Base-by-base conservation (phyloP, 2,113 vertebrate species). In the Chloropsis hardwickii region DNA sequence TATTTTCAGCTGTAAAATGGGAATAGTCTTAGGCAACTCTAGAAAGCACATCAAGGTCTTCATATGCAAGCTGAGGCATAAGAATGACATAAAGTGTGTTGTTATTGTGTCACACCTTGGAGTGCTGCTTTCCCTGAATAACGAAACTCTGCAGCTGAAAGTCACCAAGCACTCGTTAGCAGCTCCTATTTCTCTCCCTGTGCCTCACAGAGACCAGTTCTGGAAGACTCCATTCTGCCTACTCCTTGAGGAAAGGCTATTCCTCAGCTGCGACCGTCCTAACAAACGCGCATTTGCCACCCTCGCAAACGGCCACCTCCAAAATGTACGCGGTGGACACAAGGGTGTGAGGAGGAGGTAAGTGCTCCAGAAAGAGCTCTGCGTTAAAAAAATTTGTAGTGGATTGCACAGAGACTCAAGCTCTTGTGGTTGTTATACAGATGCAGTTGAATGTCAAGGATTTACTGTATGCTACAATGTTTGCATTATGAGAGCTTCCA, bases 301-400 rank as follows among this genome's bases (percentile, higher is more conserved):
- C 92, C 5, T 64, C 95, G 0, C 94, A 95, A 60, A 98, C 98
- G 42, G 95, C 98, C 85, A 98, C 98, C 7, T 97, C 98, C 90
- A 98, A 98, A 97, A 98, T 98, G 98, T 98, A 98, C 22, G 98
- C 98, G 1, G 79, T 98, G 35, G 98, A 98, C 91, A 98, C 98
- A 2, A 97, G 98, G 44, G 98, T 98, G 31, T 98, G 96, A 97
- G 74, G 45, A 71, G 37, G 35, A 77, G 80, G 39, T 56, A 51
- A 50, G 27, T 4, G 5, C 28, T 77, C 12, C 72, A 51, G 58
- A 45, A 78, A 60, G 45, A 64, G 13, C 33, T 60, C 48, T 45
- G 31, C 61, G 92, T 74, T 51, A 45, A n/a, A n/a, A n/a, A n/a
- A n/a, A 1, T 57, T 64, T 81, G 45, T 50, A 37, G 25, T 23